Evolutionary conservation across 30 jellyfish, hydroid and myxozoan genomes (phyloP).

Genomic region (Aurelia coerulea): DNA sequence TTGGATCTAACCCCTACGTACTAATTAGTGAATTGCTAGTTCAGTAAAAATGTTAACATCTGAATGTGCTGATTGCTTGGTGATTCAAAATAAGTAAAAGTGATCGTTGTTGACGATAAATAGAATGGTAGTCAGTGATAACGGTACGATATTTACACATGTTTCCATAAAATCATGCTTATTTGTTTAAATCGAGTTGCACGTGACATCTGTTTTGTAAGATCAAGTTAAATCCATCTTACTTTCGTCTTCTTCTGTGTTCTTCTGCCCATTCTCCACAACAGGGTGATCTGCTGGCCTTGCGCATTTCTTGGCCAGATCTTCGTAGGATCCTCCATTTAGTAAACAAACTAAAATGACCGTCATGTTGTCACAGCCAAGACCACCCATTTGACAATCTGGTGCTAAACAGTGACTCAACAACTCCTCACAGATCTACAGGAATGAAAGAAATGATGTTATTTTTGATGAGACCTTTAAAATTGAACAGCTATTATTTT

Average conservation of each 20-base stretch:
- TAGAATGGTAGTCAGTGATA: background rate
- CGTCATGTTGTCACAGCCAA: slow-evolving; percentile 98
- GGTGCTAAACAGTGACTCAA: slow-evolving; percentile 97
- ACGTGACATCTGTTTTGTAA: background rate
- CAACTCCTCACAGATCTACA: slow-evolving; percentile 85
- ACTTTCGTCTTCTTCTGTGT: slow-evolving; percentile 18
- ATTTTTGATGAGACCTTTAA: background rate
- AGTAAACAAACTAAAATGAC: slow-evolving; percentile 82
- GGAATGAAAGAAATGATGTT: slow-evolving; percentile 4
- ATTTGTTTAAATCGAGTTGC: slow-evolving; percentile 5
- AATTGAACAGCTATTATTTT: too few relatives aligned
- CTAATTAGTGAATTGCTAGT: too few relatives aligned
- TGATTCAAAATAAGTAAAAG: background rate
- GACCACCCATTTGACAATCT: slow-evolving; percentile 99
- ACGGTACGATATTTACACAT: slow-evolving; percentile 24
- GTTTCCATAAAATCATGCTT: slow-evolving; percentile 3
- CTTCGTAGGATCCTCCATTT: slow-evolving; percentile 82
- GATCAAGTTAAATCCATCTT: slow-evolving; percentile 34
- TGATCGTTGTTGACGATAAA: slow-evolving; percentile 8
- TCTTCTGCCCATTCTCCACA: background rate
- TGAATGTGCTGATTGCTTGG: too few relatives aligned
- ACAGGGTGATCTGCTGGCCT: slow-evolving; percentile 56
- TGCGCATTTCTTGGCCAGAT: slow-evolving; percentile 80
- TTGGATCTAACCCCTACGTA: too few relatives aligned
- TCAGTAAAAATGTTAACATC: too few relatives aligned